Percentiles rank a stretch among this genome's conserved stretches.
phyloP scores from a whole-genome alignment of 1,140 invertebrate species.

The Drosophila willistoni region DNA sequence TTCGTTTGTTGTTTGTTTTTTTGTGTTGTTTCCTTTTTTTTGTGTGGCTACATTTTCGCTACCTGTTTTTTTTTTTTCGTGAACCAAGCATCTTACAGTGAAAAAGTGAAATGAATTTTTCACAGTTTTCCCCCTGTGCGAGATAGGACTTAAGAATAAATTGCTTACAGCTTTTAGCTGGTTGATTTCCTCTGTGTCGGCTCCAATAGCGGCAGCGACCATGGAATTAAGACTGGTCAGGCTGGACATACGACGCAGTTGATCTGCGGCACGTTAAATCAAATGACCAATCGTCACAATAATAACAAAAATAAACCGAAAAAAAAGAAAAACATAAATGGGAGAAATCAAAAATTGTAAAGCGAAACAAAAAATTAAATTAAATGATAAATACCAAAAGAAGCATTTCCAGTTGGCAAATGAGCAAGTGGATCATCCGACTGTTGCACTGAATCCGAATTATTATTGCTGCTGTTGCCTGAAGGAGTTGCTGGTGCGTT shows the following conservation, averaged over 20 bases:
- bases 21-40: not conserved
- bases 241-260: constrained; percentile 77
- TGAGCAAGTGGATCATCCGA: constrained; percentile 72
- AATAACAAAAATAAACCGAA: constrained; percentile 10
- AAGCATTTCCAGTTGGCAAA: constrained; percentile 81
- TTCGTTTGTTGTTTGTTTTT: not conserved
- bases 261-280: constrained; percentile 42
- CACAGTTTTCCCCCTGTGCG: not conserved
- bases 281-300: constrained; percentile 17
- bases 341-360: constrained; percentile 25
- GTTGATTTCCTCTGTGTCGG: constrained; percentile 80
- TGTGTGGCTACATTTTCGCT: not conserved
- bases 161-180: constrained; percentile 83
- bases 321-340: constrained; percentile 17
- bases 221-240: constrained; percentile 59
- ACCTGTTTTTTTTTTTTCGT: not conserved
- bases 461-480: constrained; percentile 30
- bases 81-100: not conserved
- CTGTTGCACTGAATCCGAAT: constrained; percentile 22
- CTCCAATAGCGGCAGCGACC: constrained; percentile 25
- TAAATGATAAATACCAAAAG: constrained; percentile 71
- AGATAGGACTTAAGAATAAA: constrained; percentile 20
- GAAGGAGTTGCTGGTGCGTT: constrained; percentile 25
- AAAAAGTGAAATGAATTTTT: not conserved
- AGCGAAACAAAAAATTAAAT: constrained; percentile 47